Evolutionary conservation across 2,888 invertebrate species (phyloP), one percentile per base, ranked within the genome.

Genomic region (Nudaria mundana): DNA sequence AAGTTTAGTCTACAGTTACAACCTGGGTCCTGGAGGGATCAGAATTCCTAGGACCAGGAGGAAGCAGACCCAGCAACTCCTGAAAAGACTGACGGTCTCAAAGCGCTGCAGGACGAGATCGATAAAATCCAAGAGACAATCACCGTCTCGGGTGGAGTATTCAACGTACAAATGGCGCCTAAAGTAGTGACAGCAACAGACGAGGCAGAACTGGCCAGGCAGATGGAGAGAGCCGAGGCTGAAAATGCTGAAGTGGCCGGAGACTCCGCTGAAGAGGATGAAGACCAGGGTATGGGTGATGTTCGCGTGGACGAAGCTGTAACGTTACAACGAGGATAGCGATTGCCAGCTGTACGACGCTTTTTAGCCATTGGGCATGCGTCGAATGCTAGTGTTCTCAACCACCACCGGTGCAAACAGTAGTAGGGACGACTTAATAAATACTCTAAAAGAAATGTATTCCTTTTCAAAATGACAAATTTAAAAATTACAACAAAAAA

Each of bases 141-240:
- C 50, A 92, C 91, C 12, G 90, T 91, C 10, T 90, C 93, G 7
- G 97, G 97, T 15, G 99, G 99, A 25, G 96, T 97, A 44, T 98
- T 99, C 78, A 95, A 95, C 69, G 91, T 98, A 43, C 96, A 98
- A 79, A 97, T 98, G 95, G 95, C 96, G 79, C 98, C 98, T 29
- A 98, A 98, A 89, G 98, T 99, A 51, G 98, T 99, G 16, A 99
- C 99, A 1, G 99, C 99, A 37, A 94, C 97, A 11, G 99, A 99
- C 81, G 99, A 99, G 82, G 97, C 97, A 1, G 99, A 99, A 78
- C 87, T 98, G 61, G 95, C 96, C 35, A 91, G 96, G 68, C 97
- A 98, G 81, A 94, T 98, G 94, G 97, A 98, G 87, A 92, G 94
- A 53, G 94, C 98, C 8, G 98, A 98, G 78, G 93, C 95, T 30